Evolutionary conservation across 2,113 vertebrate species (phyloP).

Genomic region (Anoplopoma fimbria): DNA sequence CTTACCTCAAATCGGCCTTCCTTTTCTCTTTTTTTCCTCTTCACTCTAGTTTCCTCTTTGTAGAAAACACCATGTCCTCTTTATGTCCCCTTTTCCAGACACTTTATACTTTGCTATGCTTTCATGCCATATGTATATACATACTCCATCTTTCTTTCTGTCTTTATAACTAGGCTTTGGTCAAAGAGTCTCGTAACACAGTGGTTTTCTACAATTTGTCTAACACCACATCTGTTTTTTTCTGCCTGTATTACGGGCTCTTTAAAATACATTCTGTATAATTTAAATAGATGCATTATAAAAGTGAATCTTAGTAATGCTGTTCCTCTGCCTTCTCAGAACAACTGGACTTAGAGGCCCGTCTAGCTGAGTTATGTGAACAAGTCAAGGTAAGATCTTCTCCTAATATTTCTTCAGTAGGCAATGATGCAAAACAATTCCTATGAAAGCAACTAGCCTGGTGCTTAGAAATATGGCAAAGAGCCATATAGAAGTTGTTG

Average conservation of each 20-base stretch:
- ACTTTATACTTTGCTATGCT: conserved; percentile 32
- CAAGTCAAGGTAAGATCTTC: conserved; percentile 91
- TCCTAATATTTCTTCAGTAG: background rate
- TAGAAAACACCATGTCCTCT: conserved; percentile 36
- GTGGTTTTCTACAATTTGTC: conserved; percentile 22
- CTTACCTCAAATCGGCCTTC: conserved; percentile 55
- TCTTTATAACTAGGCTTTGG: conserved; percentile 32
- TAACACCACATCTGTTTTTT: conserved; percentile 37
- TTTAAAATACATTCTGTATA: conserved; percentile 32
- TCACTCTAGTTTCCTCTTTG: conserved; percentile 63
- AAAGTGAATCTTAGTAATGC: conserved; percentile 20
- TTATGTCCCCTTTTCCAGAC: conserved; percentile 30
- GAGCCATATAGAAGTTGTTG: background rate
- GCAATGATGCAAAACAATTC: background rate
- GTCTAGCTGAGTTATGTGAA: conserved; percentile 93
- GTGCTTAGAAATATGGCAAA: background rate
- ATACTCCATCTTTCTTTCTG: background rate
- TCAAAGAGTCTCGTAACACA: conserved; percentile 19
- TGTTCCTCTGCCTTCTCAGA: conserved; percentile 85
- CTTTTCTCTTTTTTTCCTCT: conserved; percentile 58
- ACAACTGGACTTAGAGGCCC: conserved; percentile 93
- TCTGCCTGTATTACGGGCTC: conserved; percentile 30
- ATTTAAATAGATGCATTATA: conserved; percentile 31
- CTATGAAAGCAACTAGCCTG: background rate
- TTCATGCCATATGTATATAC: conserved; percentile 38